These are phyloP conservation scores for Turritopsis rubra DNA, from an alignment of 30 jellyfish, hydroid and myxozoan species.

Conservation along the genomic window DNA sequence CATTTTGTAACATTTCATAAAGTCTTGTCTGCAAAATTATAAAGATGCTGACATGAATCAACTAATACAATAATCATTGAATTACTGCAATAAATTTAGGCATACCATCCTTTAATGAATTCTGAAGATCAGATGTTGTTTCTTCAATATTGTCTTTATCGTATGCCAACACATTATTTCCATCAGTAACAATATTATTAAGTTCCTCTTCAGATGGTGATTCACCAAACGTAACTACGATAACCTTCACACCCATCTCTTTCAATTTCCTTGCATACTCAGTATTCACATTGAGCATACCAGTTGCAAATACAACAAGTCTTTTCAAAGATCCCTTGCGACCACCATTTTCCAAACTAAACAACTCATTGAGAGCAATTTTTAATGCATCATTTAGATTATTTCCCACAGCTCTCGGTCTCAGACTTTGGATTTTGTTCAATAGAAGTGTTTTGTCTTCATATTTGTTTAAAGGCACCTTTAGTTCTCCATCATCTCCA, in stretches of 20 bases:
- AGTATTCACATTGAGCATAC: neutral
- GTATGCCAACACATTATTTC: neutral
- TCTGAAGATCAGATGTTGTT: neutral
- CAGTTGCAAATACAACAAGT: neutral
- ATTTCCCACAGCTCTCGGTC: neutral
- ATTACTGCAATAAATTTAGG: neutral
- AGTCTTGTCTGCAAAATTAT: too few species aligned
- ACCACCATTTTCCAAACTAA: neutral
- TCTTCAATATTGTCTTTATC: neutral
- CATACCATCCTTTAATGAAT: neutral
- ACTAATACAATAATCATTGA: too few species aligned
- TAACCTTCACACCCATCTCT: neutral
- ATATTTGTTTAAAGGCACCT: conserved; percentile 1
- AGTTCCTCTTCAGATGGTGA: neutral
- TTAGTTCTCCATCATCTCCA: neutral
- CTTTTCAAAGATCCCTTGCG: neutral
- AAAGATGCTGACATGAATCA: too few species aligned
- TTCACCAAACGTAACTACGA: neutral
- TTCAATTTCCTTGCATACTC: neutral
- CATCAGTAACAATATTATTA: neutral
- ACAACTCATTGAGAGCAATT: neutral
- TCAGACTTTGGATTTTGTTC: neutral
- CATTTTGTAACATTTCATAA: neutral
- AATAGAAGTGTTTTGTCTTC: neutral
- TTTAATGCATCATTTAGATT: neutral